phyloP scores from a whole-genome alignment of 2,888 invertebrate species.

The Drosophila peninsularis region DNA sequence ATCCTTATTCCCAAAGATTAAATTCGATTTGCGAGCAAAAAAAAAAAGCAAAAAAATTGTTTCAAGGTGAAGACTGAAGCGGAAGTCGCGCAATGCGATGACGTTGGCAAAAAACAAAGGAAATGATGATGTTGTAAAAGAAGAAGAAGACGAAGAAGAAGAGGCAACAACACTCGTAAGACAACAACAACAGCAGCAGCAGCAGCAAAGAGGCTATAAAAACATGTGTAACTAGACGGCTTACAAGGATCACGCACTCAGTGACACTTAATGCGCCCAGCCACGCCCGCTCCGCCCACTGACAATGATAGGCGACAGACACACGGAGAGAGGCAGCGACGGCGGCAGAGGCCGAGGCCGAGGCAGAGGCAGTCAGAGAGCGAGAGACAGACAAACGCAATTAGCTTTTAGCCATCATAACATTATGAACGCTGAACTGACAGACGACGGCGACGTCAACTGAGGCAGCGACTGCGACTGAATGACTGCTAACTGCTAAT shows the following conservation, averaged over 20 bases:
- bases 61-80: neutral
- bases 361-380: conserved; percentile 20
- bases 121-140: conserved; percentile 23
- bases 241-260: conserved; percentile 79
- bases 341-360: too few relatives aligned
- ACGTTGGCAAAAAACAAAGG: conserved; percentile 41
- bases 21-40: neutral
- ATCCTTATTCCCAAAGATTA: neutral
- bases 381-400: conserved; percentile 74
- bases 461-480: conserved; percentile 12
- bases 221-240: conserved; percentile 78
- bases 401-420: conserved; percentile 80
- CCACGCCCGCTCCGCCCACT: neutral
- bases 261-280: conserved; percentile 73
- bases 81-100: conserved; percentile 18
- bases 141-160: conserved; percentile 5
- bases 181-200: conserved; percentile 2
- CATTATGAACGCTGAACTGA: conserved; percentile 75
- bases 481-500: conserved; percentile 67
- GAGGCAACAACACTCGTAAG: conserved; percentile 7
- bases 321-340: conserved; percentile 13
- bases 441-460: conserved; percentile 35
- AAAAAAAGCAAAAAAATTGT: neutral
- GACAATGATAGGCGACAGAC: conserved; percentile 38
- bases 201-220: conserved; percentile 62